Percentiles rank a stretch among this genome's conserved stretches.
Evolutionary conservation across 2,113 vertebrate species (phyloP).

Genomic region (Artemisiospiza belli): DNA sequence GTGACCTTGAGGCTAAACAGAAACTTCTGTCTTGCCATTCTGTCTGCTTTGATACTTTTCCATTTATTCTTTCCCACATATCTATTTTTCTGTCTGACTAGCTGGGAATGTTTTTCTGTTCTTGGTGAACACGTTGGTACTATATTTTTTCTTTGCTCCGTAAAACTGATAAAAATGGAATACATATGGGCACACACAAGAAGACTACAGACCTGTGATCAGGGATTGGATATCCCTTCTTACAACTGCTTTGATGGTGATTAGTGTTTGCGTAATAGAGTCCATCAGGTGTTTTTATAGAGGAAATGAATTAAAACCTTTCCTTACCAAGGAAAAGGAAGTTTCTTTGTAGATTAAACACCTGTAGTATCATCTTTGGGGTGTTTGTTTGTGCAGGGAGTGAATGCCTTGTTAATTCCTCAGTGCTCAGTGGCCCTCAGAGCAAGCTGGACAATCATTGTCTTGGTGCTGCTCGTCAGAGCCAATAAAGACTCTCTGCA

Average conservation of each 20-base stretch:
- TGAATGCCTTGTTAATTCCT: neutral
- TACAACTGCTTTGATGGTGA: neutral
- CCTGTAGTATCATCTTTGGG: neutral
- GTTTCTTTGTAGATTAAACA: neutral
- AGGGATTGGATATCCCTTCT: neutral
- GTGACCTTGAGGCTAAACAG: neutral
- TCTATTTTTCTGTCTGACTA: neutral
- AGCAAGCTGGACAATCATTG: neutral
- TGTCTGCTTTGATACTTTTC: neutral
- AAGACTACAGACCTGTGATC: neutral
- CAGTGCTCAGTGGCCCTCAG: neutral
- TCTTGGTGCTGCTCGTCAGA: neutral
- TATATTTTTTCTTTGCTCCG: neutral
- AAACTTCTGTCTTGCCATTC: neutral
- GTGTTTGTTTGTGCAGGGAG: neutral
- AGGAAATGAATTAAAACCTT: neutral
- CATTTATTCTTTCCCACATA: neutral
- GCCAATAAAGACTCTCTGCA: neutral
- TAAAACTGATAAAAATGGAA: neutral
- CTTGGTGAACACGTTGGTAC: neutral
- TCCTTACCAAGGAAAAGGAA: neutral
- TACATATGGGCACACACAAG: neutral
- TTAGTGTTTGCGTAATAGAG: neutral
- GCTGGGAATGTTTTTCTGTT: neutral
- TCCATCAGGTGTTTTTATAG: neutral